phyloP scores from a whole-genome alignment of 2,113 vertebrate species.

The Alethe castanea region DNA sequence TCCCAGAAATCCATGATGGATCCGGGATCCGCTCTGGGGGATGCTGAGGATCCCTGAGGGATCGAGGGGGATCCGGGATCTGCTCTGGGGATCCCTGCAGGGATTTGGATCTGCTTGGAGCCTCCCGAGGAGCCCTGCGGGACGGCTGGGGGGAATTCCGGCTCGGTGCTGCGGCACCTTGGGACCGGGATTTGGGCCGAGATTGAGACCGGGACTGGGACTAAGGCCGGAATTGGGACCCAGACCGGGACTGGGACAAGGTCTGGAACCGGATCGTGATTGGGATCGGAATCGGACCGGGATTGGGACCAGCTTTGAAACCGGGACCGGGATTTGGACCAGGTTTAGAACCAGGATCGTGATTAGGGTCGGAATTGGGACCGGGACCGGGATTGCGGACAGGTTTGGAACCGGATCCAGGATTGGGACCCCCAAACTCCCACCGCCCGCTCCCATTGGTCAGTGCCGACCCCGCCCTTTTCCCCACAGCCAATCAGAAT shows the following conservation, averaged over 20 bases:
- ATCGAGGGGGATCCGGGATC: no score
- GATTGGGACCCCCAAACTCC: not conserved
- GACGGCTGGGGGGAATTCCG: no score
- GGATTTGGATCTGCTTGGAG: not conserved
- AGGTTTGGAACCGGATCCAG: no score
- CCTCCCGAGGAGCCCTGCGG: not conserved
- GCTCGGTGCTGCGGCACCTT: not conserved
- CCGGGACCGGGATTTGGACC: no score
- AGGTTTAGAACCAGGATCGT: no score
- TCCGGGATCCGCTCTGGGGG: no score
- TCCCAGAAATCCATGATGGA: no score
- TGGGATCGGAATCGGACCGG: no score
- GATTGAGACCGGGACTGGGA: accelerated
- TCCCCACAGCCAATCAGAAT: not conserved
- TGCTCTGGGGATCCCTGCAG: not conserved
- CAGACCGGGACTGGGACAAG: no score
- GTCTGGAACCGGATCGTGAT: accelerated
- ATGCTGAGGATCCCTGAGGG: not conserved
- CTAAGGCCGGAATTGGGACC: no score
- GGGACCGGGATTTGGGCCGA: accelerated
- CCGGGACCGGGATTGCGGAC: accelerated
- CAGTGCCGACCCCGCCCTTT: accelerated
- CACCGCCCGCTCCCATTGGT: not conserved
- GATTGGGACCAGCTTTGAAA: no score
- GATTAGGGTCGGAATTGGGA: no score